Evolutionary conservation across 2,888 invertebrate genomes (phyloP).

Genomic region (Mellilla xanthometata): DNA sequence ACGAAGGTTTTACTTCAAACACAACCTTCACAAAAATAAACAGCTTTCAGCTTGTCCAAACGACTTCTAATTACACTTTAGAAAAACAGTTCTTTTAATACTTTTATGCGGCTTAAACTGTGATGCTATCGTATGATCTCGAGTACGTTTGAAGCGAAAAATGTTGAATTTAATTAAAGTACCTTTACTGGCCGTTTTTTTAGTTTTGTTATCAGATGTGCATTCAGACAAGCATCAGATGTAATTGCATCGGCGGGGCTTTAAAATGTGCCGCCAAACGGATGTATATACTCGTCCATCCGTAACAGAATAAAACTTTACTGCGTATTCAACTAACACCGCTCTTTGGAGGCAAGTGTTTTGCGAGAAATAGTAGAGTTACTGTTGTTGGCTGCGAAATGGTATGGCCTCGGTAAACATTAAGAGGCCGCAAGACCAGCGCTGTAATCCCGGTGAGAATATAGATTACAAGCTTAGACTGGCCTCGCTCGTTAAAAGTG

Average conservation of each 20-base stretch:
- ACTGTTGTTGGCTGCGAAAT: not conserved
- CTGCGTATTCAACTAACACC: constrained; percentile 15
- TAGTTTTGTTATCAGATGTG: constrained; percentile 69
- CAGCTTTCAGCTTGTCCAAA: constrained; percentile 40
- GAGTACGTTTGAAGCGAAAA: constrained; percentile 50
- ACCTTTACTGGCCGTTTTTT: constrained; percentile 61
- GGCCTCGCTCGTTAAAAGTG: constrained; percentile 23
- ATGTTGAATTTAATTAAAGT: constrained; percentile 70
- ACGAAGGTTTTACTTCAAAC: not conserved
- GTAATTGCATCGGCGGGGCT: constrained; percentile 67
- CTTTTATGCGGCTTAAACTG: constrained; percentile 37
- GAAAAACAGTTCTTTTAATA: constrained; percentile 49
- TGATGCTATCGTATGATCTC: constrained; percentile 48
- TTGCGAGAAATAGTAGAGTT: not conserved
- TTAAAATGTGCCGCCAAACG: constrained; percentile 62
- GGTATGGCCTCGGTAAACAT: not conserved
- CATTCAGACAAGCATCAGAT: constrained; percentile 64
- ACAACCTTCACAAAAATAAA: constrained; percentile 18
- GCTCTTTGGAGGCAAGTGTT: not conserved
- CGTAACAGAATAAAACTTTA: constrained; percentile 17
- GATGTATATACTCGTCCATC: constrained; percentile 42
- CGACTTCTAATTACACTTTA: constrained; percentile 52
- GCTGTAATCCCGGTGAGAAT: constrained; percentile 17
- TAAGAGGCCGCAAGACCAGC: not conserved
- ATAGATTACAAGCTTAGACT: constrained; percentile 22